Evolutionary conservation across 2,888 invertebrate genomes (phyloP).

Genomic region (Temnothorax unifasciatus): DNA sequence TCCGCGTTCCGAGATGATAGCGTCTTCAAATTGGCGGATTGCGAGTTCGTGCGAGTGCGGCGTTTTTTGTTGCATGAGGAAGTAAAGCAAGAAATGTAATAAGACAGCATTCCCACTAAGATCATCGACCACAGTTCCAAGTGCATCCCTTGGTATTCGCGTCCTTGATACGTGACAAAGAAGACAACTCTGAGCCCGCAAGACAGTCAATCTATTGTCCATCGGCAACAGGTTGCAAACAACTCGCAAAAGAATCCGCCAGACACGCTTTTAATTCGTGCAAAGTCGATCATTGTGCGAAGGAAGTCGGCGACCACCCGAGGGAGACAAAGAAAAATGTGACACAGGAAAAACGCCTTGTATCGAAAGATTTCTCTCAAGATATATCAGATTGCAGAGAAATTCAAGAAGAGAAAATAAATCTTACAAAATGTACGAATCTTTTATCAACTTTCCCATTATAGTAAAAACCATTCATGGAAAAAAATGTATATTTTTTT

Average conservation of each 20-base stretch:
- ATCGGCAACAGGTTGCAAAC: constrained; percentile 39
- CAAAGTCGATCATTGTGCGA: constrained; percentile 29
- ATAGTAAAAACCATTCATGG: neutral
- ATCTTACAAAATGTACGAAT: neutral
- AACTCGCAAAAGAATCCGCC: constrained; percentile 37
- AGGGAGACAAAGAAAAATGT: constrained; percentile 34
- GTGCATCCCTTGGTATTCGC: constrained; percentile 32
- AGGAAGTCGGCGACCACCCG: constrained; percentile 28
- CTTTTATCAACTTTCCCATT: neutral
- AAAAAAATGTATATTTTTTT: neutral
- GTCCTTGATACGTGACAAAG: constrained; percentile 63
- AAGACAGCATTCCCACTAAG: constrained; percentile 34
- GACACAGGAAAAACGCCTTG: constrained; percentile 1
- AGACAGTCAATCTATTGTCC: constrained; percentile 58
- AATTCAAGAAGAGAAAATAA: neutral
- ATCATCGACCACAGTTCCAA: constrained; percentile 59
- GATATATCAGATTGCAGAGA: neutral
- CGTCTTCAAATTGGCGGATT: constrained; percentile 34
- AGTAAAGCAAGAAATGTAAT: constrained; percentile 46
- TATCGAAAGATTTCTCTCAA: neutral
- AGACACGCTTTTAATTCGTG: constrained; percentile 57
- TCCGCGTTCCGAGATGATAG: constrained; percentile 22
- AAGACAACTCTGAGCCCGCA: constrained; percentile 42
- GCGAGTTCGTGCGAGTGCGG: constrained; percentile 14
- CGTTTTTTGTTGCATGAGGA: constrained; percentile 49